These are phyloP conservation scores for Notechis scutatus DNA, from an alignment of 2,113 vertebrate genomes.

Conservation along the genomic window DNA sequence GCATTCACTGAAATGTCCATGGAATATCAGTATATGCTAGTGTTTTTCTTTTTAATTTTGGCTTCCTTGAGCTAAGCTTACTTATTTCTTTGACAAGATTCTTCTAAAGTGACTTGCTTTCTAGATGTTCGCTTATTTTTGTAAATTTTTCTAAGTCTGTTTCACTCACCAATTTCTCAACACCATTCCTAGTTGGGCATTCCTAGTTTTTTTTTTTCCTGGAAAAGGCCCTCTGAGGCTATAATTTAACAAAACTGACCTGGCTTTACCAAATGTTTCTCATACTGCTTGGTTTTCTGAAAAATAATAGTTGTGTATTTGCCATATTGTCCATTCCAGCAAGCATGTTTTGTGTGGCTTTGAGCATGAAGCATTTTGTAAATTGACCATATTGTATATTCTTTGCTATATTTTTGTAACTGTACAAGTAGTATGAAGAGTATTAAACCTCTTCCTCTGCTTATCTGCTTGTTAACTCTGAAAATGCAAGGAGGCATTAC, in stretches of 20 bases:
- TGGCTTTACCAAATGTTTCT: background rate
- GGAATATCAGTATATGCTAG: background rate
- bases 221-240: background rate
- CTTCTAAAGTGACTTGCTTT: background rate
- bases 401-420: background rate
- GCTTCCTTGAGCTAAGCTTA: background rate
- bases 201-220: background rate
- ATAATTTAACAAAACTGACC: background rate
- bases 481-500: background rate
- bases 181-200: background rate
- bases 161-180: background rate
- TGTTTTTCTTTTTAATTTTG: background rate
- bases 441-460: background rate
- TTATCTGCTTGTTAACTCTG: background rate
- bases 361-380: background rate
- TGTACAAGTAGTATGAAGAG: background rate
- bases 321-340: background rate
- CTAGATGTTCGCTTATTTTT: background rate
- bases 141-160: background rate
- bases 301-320: background rate
- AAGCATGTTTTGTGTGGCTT: background rate
- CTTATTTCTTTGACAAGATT: background rate
- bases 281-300: background rate
- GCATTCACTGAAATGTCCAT: background rate
- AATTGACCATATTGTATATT: background rate